Percentiles rank a stretch among this genome's conserved stretches.
Conservation (phyloP, 2,797 vertebrate genomes). For the Nothura maculosa region DNA sequence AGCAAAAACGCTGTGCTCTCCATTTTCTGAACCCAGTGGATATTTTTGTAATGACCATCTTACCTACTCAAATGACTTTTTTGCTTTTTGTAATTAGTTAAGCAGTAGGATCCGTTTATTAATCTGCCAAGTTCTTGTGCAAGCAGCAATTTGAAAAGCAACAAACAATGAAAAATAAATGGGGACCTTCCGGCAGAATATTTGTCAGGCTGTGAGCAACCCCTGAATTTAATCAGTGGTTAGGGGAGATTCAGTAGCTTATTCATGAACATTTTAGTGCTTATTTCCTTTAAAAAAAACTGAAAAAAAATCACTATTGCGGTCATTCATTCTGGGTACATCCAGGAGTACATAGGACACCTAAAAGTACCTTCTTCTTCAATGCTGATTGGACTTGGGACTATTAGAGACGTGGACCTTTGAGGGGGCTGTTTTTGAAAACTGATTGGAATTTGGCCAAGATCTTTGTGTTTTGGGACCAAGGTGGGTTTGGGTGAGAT, state of each 20-base stretch:
- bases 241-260: not conserved
- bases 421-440: not conserved
- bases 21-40: slow-evolving; percentile 33
- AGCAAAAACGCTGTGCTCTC: slow-evolving; percentile 36
- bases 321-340: not conserved
- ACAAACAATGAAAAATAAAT: slow-evolving; percentile 29
- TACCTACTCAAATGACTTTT: slow-evolving; percentile 1
- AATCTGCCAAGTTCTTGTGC: slow-evolving; percentile 6
- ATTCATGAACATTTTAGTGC: not conserved
- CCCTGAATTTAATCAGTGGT: not conserved
- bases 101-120: slow-evolving; percentile 28
- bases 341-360: not conserved
- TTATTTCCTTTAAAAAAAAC: not conserved
- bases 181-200: not conserved
- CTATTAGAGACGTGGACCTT: not conserved
- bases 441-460: not conserved
- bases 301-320: not conserved
- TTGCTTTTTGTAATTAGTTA: not conserved
- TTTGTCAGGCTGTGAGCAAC: not conserved
- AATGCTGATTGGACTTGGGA: not conserved
- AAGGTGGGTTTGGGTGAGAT: not conserved
- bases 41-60: slow-evolving; percentile 40
- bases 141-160: not conserved
- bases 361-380: not conserved
- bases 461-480: not conserved